Percentiles rank a stretch among this genome's conserved stretches.
Conservation (phyloP, 2,797 vertebrate species). For the Gadopsis marmoratus region DNA sequence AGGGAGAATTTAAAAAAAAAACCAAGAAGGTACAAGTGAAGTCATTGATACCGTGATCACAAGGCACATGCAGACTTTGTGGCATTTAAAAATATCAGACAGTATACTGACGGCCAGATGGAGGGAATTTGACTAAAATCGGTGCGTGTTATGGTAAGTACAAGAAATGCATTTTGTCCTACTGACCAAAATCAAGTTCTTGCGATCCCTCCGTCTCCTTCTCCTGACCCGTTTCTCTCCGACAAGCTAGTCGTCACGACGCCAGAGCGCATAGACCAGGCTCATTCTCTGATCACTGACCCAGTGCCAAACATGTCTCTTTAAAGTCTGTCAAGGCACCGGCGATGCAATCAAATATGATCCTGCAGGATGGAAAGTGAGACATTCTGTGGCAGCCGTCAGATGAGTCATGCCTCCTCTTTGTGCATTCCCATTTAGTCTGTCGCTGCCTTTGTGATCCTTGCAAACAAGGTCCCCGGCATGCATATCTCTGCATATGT, state of each 20-base stretch:
- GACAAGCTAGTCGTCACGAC: slow-evolving; percentile 41
- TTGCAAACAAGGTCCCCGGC: slow-evolving; percentile 48
- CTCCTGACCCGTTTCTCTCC: slow-evolving; percentile 49
- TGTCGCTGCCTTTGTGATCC: slow-evolving; percentile 49
- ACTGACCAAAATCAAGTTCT: neutral
- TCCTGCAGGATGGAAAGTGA: slow-evolving; percentile 56
- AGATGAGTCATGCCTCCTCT: slow-evolving; percentile 62
- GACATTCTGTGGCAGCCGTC: slow-evolving; percentile 52
- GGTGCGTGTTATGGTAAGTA: neutral
- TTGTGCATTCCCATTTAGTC: slow-evolving; percentile 53
- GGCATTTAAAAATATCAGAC: neutral
- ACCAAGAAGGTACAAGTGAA: neutral
- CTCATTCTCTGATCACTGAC: slow-evolving; percentile 70
- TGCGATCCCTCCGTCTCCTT: slow-evolving; percentile 42
- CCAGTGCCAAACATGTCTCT: slow-evolving; percentile 57
- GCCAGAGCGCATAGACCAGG: slow-evolving; percentile 47
- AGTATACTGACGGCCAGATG: neutral
- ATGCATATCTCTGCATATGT: slow-evolving; percentile 59
- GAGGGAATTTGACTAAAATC: neutral
- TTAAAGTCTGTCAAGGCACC: slow-evolving; percentile 58
- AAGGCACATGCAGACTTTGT: neutral
- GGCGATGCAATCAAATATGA: slow-evolving; percentile 64
- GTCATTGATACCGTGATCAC: neutral
- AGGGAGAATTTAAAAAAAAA: neutral
- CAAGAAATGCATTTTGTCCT: neutral